Evolutionary conservation across 2,797 vertebrate genomes (phyloP).

Genomic region (Chelmon rostratus): DNA sequence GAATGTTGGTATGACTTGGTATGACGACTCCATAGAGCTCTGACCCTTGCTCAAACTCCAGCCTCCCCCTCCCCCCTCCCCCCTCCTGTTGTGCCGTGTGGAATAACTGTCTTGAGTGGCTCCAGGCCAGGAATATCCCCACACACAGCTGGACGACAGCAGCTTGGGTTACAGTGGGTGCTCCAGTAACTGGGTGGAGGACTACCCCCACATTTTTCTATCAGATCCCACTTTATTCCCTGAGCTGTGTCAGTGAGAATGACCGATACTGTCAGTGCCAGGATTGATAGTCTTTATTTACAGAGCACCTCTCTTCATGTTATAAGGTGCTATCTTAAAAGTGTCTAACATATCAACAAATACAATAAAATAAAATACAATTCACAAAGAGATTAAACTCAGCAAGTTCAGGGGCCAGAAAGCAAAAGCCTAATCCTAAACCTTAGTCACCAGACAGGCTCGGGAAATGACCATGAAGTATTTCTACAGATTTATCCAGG

Average conservation of each 20-base stretch:
- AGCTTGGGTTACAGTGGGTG: conserved; percentile 28
- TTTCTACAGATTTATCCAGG: background rate
- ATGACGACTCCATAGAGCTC: background rate
- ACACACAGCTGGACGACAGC: conserved; percentile 24
- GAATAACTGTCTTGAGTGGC: conserved; percentile 63
- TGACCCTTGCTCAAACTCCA: background rate
- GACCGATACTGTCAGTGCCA: too few relatives aligned
- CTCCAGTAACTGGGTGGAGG: background rate
- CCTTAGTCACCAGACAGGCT: too few relatives aligned
- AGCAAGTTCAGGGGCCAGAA: too few relatives aligned
- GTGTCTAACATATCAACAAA: too few relatives aligned
- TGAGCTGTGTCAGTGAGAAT: background rate
- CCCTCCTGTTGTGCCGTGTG: conserved; percentile 7
- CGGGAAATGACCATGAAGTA: too few relatives aligned
- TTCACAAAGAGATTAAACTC: too few relatives aligned
- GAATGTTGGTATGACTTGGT: background rate
- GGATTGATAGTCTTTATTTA: too few relatives aligned
- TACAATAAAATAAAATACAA: too few relatives aligned
- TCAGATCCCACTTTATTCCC: background rate
- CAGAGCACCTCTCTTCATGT: too few relatives aligned
- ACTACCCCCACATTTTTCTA: background rate
- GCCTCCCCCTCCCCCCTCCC: background rate
- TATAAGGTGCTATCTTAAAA: too few relatives aligned
- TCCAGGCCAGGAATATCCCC: conserved; percentile 19
- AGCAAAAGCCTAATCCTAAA: too few relatives aligned